Conservation (phyloP, 2,888 invertebrate genomes). For the Ptychoptera contaminata region DNA sequence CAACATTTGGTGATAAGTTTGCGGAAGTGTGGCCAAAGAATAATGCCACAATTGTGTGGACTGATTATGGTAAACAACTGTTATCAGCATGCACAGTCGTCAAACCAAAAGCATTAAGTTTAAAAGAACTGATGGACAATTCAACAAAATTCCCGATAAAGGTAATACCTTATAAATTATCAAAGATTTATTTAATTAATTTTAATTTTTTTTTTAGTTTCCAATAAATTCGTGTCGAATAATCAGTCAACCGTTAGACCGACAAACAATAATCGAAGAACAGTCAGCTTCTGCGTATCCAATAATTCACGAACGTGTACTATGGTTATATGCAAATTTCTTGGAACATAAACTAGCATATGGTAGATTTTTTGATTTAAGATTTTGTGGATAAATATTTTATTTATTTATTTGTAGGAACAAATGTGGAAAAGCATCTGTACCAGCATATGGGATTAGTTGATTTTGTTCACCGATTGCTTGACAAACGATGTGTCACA, state of each 20-base stretch:
- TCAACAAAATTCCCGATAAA: constrained; percentile 9
- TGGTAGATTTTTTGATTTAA: constrained; percentile 14
- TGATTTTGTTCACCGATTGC: constrained; percentile 35
- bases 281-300: constrained; percentile 44
- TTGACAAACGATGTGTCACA: constrained; percentile 35
- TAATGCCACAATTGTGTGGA: constrained; percentile 8
- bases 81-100: constrained; percentile 15
- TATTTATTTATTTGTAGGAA: constrained; percentile 15
- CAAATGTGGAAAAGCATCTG: constrained; percentile 22
- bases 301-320: constrained; percentile 46
- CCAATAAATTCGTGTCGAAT: constrained; percentile 25
- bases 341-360: constrained; percentile 39
- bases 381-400: background rate
- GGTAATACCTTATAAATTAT: constrained; percentile 1
- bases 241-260: constrained; percentile 17
- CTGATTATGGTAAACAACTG: constrained; percentile 15
- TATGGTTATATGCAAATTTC: constrained; percentile 45
- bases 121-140: constrained; percentile 6
- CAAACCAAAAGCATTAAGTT: constrained; percentile 11
- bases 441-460: constrained; percentile 31
- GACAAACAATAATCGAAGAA: constrained; percentile 17
- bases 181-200: background rate
- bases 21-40: constrained; percentile 16
- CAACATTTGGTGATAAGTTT: constrained; percentile 20
- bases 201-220: constrained; percentile 16